Conservation (phyloP, 2,888 invertebrate genomes). For the Helleia helle region DNA sequence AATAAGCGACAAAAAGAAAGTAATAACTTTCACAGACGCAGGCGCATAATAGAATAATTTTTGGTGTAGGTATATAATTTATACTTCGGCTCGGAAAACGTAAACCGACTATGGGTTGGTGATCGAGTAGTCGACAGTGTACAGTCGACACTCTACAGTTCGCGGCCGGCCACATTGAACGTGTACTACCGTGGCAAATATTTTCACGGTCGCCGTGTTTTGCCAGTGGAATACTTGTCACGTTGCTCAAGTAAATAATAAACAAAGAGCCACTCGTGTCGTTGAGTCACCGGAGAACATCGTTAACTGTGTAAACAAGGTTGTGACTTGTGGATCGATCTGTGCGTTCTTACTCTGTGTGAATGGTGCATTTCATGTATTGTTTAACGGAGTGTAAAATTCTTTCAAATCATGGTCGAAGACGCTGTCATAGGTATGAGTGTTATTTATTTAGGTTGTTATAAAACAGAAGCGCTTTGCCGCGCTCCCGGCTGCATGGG, state of each 20-base stretch:
- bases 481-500: too few species aligned
- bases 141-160: slow-evolving; percentile 31
- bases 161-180: slow-evolving; percentile 37
- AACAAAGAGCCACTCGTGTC: slow-evolving; percentile 35
- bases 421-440: not conserved
- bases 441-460: not conserved
- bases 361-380: not conserved
- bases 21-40: slow-evolving; percentile 4
- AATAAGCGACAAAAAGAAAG: not conserved
- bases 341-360: slow-evolving; percentile 10
- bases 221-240: slow-evolving; percentile 23
- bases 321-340: slow-evolving; percentile 12
- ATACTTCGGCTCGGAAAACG: not conserved
- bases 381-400: not conserved
- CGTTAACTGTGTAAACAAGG: slow-evolving; percentile 35
- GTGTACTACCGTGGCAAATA: slow-evolving; percentile 28
- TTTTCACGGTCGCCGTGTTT: slow-evolving; percentile 18
- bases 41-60: not conserved
- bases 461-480: too few species aligned
- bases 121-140: too few species aligned
- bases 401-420: not conserved
- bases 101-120: not conserved
- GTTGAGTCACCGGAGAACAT: slow-evolving; percentile 35
- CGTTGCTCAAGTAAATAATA: slow-evolving; percentile 46
- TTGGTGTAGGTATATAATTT: not conserved